Evolutionary conservation across 2,888 invertebrate species (phyloP).

Genomic region (Xylocampa areola): DNA sequence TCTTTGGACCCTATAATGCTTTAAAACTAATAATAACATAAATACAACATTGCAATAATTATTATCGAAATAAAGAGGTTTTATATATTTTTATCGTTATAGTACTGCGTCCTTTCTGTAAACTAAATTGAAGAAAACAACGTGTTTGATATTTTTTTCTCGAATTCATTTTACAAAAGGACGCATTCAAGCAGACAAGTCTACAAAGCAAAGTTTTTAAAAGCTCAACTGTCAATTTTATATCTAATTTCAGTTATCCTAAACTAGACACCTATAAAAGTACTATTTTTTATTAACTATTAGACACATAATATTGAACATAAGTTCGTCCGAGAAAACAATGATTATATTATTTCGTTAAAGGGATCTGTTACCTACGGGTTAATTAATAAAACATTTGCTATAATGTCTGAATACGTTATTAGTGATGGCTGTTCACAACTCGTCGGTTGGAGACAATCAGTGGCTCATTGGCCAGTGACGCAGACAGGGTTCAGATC

Average conservation of each 20-base stretch:
- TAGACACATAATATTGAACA: constrained; percentile 65
- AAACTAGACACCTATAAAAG: constrained; percentile 79
- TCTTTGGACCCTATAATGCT: constrained; percentile 93
- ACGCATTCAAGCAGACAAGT: constrained; percentile 73
- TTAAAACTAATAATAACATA: constrained; percentile 91
- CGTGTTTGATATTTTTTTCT: constrained; percentile 30
- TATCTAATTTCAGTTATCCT: constrained; percentile 80
- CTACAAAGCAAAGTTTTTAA: constrained; percentile 81
- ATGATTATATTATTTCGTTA: constrained; percentile 53
- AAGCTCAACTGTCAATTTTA: constrained; percentile 81
- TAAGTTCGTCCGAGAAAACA: constrained; percentile 53
- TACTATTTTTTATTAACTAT: constrained; percentile 74
- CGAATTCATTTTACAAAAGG: constrained; percentile 75
- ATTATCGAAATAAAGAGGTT: constrained; percentile 75
- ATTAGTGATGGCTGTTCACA: constrained; percentile 29
- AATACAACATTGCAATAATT: constrained; percentile 87
- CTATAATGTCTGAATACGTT: constrained; percentile 30
- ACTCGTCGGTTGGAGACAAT: constrained; percentile 61
- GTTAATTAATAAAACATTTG: constrained; percentile 53
- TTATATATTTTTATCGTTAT: constrained; percentile 67
- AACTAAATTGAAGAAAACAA: constrained; percentile 67
- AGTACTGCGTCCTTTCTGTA: constrained; percentile 64
- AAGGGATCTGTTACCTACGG: constrained; percentile 52
- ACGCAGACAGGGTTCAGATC: constrained; percentile 67
- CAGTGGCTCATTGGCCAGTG: constrained; percentile 21